Conservation (phyloP, 2,888 invertebrate genomes). For the Scrobipalpa costella region DNA sequence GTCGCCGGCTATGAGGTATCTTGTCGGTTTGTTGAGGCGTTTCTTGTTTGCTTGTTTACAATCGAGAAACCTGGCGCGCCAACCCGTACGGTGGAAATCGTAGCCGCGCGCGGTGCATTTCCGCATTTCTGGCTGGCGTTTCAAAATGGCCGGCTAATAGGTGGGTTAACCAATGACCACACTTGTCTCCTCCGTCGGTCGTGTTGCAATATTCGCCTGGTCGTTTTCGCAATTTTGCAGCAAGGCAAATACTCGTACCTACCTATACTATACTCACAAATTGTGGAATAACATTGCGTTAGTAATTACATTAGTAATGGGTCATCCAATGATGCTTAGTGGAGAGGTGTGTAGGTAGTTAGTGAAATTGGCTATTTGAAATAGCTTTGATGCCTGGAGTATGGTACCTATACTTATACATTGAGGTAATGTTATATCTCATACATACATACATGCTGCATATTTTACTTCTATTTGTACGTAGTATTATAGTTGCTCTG, state of each 20-base stretch:
- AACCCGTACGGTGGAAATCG: conserved; percentile 63
- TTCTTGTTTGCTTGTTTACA: conserved; percentile 61
- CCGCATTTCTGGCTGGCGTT: conserved; percentile 57
- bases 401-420: too few species aligned
- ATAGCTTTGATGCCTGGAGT: background rate
- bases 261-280: conserved; percentile 34
- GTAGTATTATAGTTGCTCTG: too few species aligned
- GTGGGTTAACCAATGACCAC: conserved; percentile 47
- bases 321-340: conserved; percentile 9
- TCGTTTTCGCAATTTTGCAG: conserved; percentile 54
- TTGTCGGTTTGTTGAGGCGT: conserved; percentile 40
- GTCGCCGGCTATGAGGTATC: conserved; percentile 65
- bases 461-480: too few species aligned
- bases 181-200: conserved; percentile 36
- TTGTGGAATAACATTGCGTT: conserved; percentile 28
- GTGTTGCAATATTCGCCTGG: conserved; percentile 53
- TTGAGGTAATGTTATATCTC: too few species aligned
- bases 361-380: conserved; percentile 2
- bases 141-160: conserved; percentile 62
- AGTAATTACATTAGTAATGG: conserved; percentile 25
- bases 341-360: conserved; percentile 6
- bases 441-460: too few species aligned
- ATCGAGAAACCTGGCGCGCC: conserved; percentile 46
- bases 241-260: conserved; percentile 44
- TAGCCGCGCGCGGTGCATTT: conserved; percentile 52